phyloP scores from a whole-genome alignment of 2,797 vertebrate species.

The Ficedula albicollis region DNA sequence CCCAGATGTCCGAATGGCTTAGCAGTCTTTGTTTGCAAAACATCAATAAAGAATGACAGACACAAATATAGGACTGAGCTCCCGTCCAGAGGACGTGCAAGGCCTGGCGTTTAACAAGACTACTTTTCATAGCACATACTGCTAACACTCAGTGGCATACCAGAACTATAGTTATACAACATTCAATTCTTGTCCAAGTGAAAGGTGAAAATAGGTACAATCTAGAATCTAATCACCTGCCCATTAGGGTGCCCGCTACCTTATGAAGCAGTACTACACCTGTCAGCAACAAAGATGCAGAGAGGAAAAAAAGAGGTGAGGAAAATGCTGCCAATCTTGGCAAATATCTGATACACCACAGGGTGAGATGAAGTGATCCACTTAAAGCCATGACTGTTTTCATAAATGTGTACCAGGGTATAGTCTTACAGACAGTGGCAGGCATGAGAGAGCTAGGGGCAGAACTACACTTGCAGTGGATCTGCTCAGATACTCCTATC shows the following conservation, averaged over 20 bases:
- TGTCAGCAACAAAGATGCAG: not conserved
- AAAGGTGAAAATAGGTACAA: not conserved
- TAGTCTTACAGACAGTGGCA: not conserved
- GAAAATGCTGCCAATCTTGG: not conserved
- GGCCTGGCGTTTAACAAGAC: not conserved
- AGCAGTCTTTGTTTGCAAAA: constrained; percentile 40
- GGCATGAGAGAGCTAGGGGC: not conserved
- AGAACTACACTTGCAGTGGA: not conserved
- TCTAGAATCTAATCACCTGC: not conserved
- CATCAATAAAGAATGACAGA: not conserved
- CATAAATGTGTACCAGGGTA: not conserved
- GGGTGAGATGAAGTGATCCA: not conserved
- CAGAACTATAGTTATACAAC: not conserved
- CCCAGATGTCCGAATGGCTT: constrained; percentile 4
- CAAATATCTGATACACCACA: not conserved
- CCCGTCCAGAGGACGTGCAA: not conserved
- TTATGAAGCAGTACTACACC: not conserved
- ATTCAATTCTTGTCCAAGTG: not conserved
- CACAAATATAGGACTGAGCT: not conserved
- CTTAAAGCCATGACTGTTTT: not conserved
- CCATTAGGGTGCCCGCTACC: not conserved
- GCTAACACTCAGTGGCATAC: not conserved
- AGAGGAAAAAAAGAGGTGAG: not conserved
- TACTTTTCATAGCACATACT: not conserved
- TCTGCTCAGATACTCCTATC: not conserved